A percentile compares a stretch with the other conserved stretches of the same genome.
These are phyloP conservation scores for Zaprionus camerounensis DNA, from an alignment of 1,140 invertebrate genomes.

Conservation along the genomic window DNA sequence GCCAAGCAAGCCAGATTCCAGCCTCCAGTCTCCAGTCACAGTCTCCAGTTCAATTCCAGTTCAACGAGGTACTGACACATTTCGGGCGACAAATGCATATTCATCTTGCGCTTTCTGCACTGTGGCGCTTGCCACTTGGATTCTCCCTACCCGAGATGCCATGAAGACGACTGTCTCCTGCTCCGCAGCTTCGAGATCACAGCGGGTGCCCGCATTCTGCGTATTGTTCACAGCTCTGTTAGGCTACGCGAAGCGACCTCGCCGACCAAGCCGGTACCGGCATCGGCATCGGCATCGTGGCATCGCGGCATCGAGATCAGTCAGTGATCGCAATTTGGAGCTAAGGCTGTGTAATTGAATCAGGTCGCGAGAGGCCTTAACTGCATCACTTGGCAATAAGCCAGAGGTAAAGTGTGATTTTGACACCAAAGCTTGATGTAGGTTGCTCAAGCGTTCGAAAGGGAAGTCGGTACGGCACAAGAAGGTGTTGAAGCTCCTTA, in stretches of 20 bases:
- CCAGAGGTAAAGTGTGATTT: slow-evolving; percentile 24
- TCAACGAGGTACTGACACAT: slow-evolving; percentile 27
- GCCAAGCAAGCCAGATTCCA: not conserved
- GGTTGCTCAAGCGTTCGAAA: not conserved
- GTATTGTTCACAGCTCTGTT: slow-evolving; percentile 47
- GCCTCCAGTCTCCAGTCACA: not conserved
- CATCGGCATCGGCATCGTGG: not conserved
- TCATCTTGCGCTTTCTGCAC: slow-evolving; percentile 24
- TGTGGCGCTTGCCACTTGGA: slow-evolving; percentile 60
- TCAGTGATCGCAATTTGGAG: slow-evolving; percentile 50
- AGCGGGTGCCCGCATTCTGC: slow-evolving; percentile 53
- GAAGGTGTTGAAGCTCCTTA: not conserved
- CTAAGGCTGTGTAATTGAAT: slow-evolving; percentile 52
- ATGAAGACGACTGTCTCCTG: slow-evolving; percentile 6
- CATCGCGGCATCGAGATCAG: not conserved
- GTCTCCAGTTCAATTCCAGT: not conserved
- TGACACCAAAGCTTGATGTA: slow-evolving; percentile 15
- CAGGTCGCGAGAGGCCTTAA: slow-evolving; percentile 7
- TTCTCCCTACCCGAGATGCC: slow-evolving; percentile 28
- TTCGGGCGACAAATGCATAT: slow-evolving; percentile 65
- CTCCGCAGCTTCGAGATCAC: slow-evolving; percentile 37
- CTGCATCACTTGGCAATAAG: slow-evolving; percentile 5
- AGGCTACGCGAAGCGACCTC: not conserved
- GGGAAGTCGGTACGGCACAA: not conserved
- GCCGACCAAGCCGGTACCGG: not conserved